phyloP scores from a whole-genome alignment of 2,113 vertebrate species.

The Callithrix jacchus region DNA sequence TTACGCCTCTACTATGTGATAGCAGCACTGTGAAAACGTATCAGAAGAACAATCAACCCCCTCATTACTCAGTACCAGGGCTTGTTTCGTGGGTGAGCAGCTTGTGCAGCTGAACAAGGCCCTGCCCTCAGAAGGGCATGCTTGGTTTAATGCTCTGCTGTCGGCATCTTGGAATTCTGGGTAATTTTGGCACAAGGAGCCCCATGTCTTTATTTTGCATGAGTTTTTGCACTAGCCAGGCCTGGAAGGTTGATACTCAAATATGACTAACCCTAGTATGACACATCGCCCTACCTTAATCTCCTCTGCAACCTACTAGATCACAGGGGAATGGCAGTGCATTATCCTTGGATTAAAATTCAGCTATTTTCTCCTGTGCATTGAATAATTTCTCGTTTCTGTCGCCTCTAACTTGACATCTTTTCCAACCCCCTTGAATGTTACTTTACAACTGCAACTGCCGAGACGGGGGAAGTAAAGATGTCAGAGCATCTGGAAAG shows the following conservation, averaged over 20 bases:
- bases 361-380: not conserved
- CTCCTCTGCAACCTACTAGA: not conserved
- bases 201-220: not conserved
- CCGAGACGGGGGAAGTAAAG: not conserved
- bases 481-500: not conserved
- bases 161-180: not conserved
- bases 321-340: not conserved
- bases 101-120: too few relatives aligned
- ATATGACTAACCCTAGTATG: not conserved
- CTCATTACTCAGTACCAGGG: not conserved
- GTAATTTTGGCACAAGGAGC: not conserved
- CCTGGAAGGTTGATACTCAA: not conserved
- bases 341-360: not conserved
- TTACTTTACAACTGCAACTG: not conserved
- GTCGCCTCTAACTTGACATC: not conserved
- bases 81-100: rapidly evolving
- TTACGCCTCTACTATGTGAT: too few relatives aligned
- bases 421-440: not conserved
- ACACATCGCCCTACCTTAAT: too few relatives aligned
- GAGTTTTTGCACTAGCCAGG: not conserved
- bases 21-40: not conserved
- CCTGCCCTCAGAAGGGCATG: not conserved
- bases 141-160: not conserved
- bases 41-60: not conserved
- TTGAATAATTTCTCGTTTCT: not conserved